These are phyloP conservation scores for Cerceris rybyensis DNA, from an alignment of 2,888 invertebrate genomes.

Conservation along the genomic window DNA sequence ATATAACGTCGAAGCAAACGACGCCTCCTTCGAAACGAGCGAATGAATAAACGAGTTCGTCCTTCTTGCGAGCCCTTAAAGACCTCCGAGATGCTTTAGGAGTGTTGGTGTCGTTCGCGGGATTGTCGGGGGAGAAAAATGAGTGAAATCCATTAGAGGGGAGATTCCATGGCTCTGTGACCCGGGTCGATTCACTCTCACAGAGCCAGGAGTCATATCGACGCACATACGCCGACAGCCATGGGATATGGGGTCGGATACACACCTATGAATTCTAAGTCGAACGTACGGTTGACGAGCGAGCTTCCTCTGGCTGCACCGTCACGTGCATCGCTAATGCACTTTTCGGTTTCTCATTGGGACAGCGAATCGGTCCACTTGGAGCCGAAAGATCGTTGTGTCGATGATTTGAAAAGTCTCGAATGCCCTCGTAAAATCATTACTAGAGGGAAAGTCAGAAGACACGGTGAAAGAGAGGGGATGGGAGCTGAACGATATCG, in stretches of 20 bases:
- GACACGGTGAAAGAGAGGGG: background rate
- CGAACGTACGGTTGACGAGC: constrained; percentile 38
- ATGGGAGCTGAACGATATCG: constrained; percentile 28
- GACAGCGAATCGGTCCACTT: too few relatives aligned
- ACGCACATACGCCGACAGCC: constrained; percentile 32
- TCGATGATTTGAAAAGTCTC: background rate
- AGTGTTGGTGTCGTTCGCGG: constrained; percentile 68
- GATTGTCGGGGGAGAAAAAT: constrained; percentile 80
- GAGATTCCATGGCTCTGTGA: constrained; percentile 70
- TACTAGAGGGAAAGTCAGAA: background rate
- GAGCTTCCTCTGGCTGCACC: constrained; percentile 51
- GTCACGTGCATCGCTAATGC: constrained; percentile 77
- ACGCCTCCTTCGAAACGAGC: constrained; percentile 25
- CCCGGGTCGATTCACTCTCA: constrained; percentile 71
- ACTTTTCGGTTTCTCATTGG: constrained; percentile 50
- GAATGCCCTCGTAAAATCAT: too few relatives aligned
- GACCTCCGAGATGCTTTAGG: constrained; percentile 64
- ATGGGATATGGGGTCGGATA: background rate
- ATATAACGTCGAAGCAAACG: background rate
- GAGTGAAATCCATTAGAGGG: constrained; percentile 81
- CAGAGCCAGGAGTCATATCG: constrained; percentile 28
- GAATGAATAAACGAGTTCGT: constrained; percentile 59
- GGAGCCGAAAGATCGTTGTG: background rate
- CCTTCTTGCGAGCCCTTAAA: constrained; percentile 53
- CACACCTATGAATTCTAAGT: constrained; percentile 45